Conservation (phyloP, 2,113 vertebrate species). For the Rhipidura dahli region DNA sequence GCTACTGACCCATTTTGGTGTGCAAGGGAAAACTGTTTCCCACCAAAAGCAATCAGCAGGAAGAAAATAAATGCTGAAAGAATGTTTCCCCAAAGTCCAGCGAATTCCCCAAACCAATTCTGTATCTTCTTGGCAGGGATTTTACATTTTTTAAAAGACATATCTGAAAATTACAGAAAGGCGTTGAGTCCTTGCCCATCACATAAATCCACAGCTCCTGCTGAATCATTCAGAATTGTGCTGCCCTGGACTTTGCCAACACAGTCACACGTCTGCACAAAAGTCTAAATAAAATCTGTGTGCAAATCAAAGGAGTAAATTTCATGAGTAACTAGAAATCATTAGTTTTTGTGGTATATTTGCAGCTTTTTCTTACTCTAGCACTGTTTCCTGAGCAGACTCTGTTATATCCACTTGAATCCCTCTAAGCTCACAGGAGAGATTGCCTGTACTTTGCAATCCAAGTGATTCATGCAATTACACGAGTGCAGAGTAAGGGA, state of each 20-base stretch:
- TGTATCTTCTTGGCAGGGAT: slow-evolving; percentile 7
- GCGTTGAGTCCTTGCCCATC: not conserved
- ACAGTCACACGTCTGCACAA: accelerated
- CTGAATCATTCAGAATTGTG: not conserved
- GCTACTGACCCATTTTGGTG: not conserved
- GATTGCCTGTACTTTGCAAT: not conserved
- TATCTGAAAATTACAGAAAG: slow-evolving; percentile 41
- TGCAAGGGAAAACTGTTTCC: not conserved
- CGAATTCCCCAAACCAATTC: not conserved
- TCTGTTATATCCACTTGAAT: slow-evolving; percentile 19
- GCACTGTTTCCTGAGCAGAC: not conserved
- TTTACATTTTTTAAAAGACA: not conserved
- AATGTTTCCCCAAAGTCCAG: not conserved
- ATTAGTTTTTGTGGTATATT: not conserved
- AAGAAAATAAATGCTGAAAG: not conserved
- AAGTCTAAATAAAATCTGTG: not conserved
- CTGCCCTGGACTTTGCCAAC: not conserved
- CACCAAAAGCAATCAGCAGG: not conserved
- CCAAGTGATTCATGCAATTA: slow-evolving; percentile 38
- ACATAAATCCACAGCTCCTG: not conserved
- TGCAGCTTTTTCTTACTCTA: not conserved
- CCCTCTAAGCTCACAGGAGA: not conserved
- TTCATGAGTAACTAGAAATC: not conserved
- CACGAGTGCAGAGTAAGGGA: slow-evolving; percentile 7
- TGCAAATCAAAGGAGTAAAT: not conserved